Percentiles rank a stretch among this genome's conserved stretches.
Evolutionary conservation across 1,140 invertebrate species (phyloP).

Genomic region (Heliconius melpomene): DNA sequence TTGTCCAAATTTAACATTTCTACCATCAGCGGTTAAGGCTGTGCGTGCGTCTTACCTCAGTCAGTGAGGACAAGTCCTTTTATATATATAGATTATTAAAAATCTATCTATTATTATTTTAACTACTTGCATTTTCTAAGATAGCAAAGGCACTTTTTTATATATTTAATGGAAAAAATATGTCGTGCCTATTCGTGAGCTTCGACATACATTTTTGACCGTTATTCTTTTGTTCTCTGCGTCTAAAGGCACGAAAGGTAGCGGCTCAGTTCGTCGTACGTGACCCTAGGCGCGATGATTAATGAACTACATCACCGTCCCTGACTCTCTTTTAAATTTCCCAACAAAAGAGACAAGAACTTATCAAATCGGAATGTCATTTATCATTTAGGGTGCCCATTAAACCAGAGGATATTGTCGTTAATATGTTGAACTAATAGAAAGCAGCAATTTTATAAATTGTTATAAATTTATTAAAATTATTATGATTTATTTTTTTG

Average conservation of each 20-base stretch:
- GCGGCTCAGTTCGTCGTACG: constrained; percentile 35
- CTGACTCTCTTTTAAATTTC: constrained; percentile 36
- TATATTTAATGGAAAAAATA: constrained; percentile 3
- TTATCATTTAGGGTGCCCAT: constrained; percentile 17
- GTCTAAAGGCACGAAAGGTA: constrained; percentile 34
- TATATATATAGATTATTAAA: too few species aligned
- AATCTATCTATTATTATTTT: too few species aligned
- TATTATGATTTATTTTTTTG: not conserved
- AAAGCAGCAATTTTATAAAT: not conserved
- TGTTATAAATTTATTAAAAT: not conserved
- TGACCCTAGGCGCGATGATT: constrained; percentile 42
- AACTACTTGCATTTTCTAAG: not conserved
- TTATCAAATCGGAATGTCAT: constrained; percentile 31
- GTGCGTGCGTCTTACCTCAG: too few species aligned
- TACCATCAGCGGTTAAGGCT: too few species aligned
- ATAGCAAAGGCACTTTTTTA: not conserved
- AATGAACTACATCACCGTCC: constrained; percentile 39
- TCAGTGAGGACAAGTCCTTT: too few species aligned
- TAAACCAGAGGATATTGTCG: not conserved
- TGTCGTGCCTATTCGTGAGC: constrained; percentile 24
- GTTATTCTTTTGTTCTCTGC: constrained; percentile 40
- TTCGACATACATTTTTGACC: constrained; percentile 32
- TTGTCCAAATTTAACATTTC: too few species aligned
- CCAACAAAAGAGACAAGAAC: constrained; percentile 32
- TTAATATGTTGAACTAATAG: not conserved